A percentile compares a stretch with the other conserved stretches of the same genome.
Evolutionary conservation across 1,140 invertebrate species (phyloP).

Genomic region (Trichoplusia ni): DNA sequence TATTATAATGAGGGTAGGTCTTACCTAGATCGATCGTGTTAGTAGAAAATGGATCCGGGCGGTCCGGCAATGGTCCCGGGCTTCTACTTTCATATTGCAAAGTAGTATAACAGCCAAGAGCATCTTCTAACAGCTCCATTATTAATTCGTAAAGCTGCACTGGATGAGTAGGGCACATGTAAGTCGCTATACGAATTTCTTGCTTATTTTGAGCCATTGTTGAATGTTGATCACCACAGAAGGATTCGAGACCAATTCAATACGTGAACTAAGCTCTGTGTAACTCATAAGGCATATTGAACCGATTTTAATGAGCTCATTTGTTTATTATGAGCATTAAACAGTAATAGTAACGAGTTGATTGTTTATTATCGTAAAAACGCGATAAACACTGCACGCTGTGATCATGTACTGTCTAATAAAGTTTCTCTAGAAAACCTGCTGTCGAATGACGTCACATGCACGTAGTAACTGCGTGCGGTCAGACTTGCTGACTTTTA

Average conservation of each 20-base stretch:
- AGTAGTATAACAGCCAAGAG: slow-evolving; percentile 76
- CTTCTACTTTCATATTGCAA: slow-evolving; percentile 83
- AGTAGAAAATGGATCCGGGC: slow-evolving; percentile 82
- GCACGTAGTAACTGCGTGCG: slow-evolving; percentile 23
- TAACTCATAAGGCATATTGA: background rate
- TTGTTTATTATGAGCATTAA: slow-evolving; percentile 17
- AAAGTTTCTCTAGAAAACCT: slow-evolving; percentile 25
- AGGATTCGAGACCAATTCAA: background rate
- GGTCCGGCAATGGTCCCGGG: slow-evolving; percentile 71
- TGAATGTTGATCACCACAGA: background rate
- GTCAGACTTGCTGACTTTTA: slow-evolving; percentile 18
- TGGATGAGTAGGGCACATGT: slow-evolving; percentile 84
- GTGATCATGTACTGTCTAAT: slow-evolving; percentile 27
- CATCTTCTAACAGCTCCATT: slow-evolving; percentile 81
- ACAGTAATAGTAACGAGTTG: background rate
- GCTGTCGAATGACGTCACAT: slow-evolving; percentile 16
- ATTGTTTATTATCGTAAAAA: slow-evolving; percentile 23
- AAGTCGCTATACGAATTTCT: slow-evolving; percentile 82
- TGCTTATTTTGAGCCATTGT: slow-evolving; percentile 37
- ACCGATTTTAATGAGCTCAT: slow-evolving; percentile 18
- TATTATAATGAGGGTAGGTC: background rate
- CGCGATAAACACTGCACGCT: slow-evolving; percentile 34
- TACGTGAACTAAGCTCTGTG: background rate
- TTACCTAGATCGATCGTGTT: slow-evolving; percentile 83
- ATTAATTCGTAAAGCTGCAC: slow-evolving; percentile 84